phyloP scores from a whole-genome alignment of 1,140 invertebrate genomes.

The Magallana angulata region DNA sequence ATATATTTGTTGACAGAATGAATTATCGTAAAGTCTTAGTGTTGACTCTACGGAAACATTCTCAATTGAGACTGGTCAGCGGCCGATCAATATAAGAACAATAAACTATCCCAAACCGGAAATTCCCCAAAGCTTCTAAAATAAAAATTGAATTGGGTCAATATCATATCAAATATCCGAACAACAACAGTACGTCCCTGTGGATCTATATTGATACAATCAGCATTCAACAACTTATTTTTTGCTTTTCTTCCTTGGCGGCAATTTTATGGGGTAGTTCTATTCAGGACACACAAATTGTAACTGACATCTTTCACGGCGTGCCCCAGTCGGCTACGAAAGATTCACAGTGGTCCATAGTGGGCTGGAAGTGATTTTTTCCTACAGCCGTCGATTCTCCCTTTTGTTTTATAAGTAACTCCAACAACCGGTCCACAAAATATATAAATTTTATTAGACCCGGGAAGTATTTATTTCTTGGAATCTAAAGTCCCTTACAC shows the following conservation, averaged over 20 bases:
- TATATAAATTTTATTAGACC: constrained; percentile 23
- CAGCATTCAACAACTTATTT: background rate
- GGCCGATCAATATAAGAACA: no score
- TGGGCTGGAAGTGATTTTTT: background rate
- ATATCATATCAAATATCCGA: background rate
- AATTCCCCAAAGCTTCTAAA: background rate
- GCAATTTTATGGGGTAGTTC: background rate
- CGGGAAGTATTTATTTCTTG: background rate
- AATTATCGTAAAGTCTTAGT: no score
- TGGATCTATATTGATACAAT: background rate
- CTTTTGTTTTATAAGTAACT: constrained; percentile 1
- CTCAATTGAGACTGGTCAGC: no score
- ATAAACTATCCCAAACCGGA: no score
- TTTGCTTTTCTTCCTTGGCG: background rate
- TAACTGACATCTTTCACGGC: background rate
- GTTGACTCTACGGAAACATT: no score
- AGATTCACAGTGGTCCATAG: background rate
- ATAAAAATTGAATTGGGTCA: background rate
- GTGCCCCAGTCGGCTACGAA: background rate
- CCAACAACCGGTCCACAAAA: background rate
- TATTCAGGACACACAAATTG: background rate
- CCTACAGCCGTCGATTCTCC: background rate
- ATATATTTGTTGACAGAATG: no score
- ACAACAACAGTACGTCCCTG: background rate
- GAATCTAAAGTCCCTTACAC: background rate